Conservation (phyloP, 2,797 vertebrate species). For the Propithecus deckenii region DNA sequence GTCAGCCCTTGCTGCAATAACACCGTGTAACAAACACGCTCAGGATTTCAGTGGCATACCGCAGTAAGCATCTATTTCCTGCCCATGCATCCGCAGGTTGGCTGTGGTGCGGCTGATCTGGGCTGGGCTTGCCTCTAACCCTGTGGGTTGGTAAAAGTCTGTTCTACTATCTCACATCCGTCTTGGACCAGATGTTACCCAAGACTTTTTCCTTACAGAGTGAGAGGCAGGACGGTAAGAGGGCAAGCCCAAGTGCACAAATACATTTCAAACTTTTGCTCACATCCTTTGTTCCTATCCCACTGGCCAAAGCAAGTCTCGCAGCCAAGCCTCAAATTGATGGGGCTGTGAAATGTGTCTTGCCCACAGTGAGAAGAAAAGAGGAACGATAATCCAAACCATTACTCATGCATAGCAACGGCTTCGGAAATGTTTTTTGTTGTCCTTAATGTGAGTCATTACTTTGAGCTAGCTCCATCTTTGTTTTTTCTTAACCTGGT, state of each 20-base stretch:
- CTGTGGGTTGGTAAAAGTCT: neutral
- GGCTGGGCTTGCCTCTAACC: neutral
- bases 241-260: neutral
- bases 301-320: neutral
- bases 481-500: neutral
- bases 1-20: neutral
- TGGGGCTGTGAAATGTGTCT: neutral
- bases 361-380: neutral
- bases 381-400: neutral
- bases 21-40: neutral
- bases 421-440: neutral
- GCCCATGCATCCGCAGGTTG: neutral
- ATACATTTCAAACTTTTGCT: neutral
- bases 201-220: neutral
- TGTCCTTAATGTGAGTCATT: neutral
- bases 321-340: neutral
- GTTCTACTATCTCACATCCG: neutral
- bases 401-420: accelerated
- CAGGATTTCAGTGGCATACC: neutral
- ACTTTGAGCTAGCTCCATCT: neutral
- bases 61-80: neutral
- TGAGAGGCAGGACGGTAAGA: neutral
- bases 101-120: neutral
- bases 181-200: neutral
- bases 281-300: neutral